A percentile compares a stretch with the other conserved stretches of the same genome.
Conservation (phyloP, 2,888 invertebrate genomes). For the Campoletis raptor region DNA sequence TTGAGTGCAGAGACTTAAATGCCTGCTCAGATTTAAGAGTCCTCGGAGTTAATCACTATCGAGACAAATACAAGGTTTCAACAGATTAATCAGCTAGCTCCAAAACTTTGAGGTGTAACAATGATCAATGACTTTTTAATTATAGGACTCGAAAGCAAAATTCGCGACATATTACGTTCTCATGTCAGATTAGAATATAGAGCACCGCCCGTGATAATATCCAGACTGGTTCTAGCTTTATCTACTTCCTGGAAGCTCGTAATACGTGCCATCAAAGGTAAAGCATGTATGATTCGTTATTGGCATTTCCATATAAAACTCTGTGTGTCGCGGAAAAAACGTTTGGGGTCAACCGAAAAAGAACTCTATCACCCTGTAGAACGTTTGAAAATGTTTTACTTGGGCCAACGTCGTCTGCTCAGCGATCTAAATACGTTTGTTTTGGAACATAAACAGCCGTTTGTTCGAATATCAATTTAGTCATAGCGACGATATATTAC, state of each 20-base stretch:
- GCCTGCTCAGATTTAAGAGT: no score
- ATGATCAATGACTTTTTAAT: no score
- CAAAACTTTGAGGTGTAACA: not conserved
- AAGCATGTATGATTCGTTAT: not conserved
- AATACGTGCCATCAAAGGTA: slow-evolving; percentile 2
- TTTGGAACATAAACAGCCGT: slow-evolving; percentile 48
- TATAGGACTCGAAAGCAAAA: no score
- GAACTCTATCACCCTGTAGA: not conserved
- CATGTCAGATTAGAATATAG: not conserved
- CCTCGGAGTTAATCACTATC: not conserved
- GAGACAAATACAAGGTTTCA: not conserved
- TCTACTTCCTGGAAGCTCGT: slow-evolving; percentile 47
- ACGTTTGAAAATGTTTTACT: slow-evolving; percentile 26
- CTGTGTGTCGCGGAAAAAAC: slow-evolving; percentile 33
- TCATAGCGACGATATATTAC: slow-evolving; percentile 29
- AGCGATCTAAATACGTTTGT: slow-evolving; percentile 43
- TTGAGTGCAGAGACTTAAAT: not conserved
- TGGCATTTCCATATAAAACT: slow-evolving; percentile 1
- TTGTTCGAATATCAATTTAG: slow-evolving; percentile 65
- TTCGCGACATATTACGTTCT: no score
- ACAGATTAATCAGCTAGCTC: not conserved
- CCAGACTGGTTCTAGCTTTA: slow-evolving; percentile 42
- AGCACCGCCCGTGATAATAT: not conserved
- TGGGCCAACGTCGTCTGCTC: not conserved
- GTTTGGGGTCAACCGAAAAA: slow-evolving; percentile 16